Conservation (phyloP, 2,888 invertebrate genomes). For the Tridacna crocea region DNA sequence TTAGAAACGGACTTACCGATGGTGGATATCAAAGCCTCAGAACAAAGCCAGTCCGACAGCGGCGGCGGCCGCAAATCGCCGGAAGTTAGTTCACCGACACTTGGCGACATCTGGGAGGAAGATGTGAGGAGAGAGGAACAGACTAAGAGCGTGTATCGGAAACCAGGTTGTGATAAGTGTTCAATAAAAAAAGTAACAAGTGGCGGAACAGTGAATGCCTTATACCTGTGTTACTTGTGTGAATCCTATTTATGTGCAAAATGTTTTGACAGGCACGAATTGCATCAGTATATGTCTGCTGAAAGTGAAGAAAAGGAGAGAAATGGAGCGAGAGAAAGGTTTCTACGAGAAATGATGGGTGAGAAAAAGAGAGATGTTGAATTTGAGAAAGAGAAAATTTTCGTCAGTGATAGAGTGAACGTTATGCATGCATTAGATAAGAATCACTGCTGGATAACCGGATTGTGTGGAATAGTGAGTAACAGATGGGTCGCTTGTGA, state of each 20-base stretch:
- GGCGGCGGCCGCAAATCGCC: too few species aligned
- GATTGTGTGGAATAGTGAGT: background rate
- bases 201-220: background rate
- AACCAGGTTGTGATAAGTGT: too few species aligned
- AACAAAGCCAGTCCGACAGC: too few species aligned
- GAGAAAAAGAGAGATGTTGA: background rate
- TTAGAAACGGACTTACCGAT: too few species aligned
- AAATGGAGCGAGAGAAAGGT: background rate
- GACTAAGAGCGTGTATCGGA: too few species aligned
- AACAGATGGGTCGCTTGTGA: background rate
- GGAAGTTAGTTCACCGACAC: too few species aligned
- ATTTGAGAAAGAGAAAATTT: background rate
- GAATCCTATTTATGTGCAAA: background rate
- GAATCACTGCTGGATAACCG: background rate
- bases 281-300: background rate
- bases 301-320: constrained; percentile 4
- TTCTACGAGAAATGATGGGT: background rate
- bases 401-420: background rate
- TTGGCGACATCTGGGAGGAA: too few species aligned
- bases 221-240: background rate
- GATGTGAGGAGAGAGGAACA: too few species aligned
- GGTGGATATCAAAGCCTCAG: too few species aligned
- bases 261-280: background rate
- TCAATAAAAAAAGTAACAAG: too few species aligned
- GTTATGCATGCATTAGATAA: background rate